These are phyloP conservation scores for Hoplias malabaricus DNA, from an alignment of 2,113 vertebrate genomes.

Conservation along the genomic window DNA sequence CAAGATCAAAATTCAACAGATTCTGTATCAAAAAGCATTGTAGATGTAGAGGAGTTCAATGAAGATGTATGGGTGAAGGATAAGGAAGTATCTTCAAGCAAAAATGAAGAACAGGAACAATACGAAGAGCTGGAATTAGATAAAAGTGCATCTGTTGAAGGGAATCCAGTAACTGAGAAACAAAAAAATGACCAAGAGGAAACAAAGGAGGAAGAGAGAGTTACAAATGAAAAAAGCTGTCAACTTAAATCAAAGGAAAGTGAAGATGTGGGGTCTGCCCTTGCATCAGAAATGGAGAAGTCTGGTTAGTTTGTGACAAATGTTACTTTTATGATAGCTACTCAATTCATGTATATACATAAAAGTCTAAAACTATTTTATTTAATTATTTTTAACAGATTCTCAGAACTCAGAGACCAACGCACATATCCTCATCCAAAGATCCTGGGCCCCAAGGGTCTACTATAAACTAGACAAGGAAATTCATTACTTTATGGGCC, in stretches of 20 bases:
- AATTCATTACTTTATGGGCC: constrained; percentile 60
- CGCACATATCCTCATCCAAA: neutral
- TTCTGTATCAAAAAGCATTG: neutral
- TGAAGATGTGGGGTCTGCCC: neutral
- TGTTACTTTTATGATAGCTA: neutral
- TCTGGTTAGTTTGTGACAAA: neutral
- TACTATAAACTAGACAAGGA: constrained; percentile 48
- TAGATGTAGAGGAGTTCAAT: neutral
- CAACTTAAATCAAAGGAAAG: neutral
- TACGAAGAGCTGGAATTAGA: neutral
- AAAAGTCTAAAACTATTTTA: neutral
- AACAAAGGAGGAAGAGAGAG: neutral
- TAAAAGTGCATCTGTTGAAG: neutral
- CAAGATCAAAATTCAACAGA: neutral
- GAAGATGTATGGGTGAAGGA: neutral
- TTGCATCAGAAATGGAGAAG: neutral
- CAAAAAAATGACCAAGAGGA: neutral
- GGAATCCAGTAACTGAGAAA: neutral
- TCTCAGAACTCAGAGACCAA: neutral
- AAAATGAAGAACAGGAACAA: neutral
- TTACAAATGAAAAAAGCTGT: neutral
- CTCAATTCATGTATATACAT: no score
- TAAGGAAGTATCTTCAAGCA: neutral
- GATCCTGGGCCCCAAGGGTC: constrained; percentile 10
- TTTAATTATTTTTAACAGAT: constrained; percentile 13